Percentiles rank a stretch among this genome's conserved stretches.
These are phyloP conservation scores for Felis chaus DNA, from an alignment of 2,113 vertebrate species.

Conservation along the genomic window DNA sequence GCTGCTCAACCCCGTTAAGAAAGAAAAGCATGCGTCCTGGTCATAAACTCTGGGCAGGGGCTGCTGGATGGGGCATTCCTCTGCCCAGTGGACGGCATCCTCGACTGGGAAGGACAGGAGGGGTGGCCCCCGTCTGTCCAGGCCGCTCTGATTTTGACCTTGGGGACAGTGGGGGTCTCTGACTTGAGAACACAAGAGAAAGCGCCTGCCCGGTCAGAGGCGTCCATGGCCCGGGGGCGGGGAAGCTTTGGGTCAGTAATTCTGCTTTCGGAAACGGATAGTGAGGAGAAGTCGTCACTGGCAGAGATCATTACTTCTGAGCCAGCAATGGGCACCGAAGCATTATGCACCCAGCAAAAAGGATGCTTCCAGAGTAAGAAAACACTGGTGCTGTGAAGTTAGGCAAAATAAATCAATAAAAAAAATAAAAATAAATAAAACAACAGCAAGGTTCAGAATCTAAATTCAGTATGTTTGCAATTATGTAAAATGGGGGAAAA, in stretches of 20 bases:
- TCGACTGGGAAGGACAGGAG: not conserved
- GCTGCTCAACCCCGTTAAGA: not conserved
- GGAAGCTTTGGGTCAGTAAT: too few species aligned
- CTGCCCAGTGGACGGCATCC: fast-evolving
- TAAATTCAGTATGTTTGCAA: not conserved
- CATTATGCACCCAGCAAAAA: not conserved
- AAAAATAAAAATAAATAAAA: not conserved
- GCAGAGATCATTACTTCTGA: not conserved
- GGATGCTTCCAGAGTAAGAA: not conserved
- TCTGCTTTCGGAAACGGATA: not conserved
- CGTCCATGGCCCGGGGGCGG: not conserved
- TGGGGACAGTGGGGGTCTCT: not conserved
- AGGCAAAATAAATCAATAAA: not conserved
- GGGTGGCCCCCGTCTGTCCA: not conserved
- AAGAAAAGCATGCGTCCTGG: not conserved
- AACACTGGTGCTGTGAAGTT: not conserved
- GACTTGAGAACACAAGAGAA: not conserved
- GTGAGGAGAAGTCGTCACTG: not conserved
- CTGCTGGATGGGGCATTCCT: not conserved
- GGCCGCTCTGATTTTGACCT: not conserved
- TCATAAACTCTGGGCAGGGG: not conserved
- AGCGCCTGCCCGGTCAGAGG: not conserved
- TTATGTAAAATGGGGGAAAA: not conserved
- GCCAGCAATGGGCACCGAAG: not conserved
- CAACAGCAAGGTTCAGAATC: not conserved